Conservation (phyloP, 2,797 vertebrate species). For the Scyliorhinus canicula region DNA sequence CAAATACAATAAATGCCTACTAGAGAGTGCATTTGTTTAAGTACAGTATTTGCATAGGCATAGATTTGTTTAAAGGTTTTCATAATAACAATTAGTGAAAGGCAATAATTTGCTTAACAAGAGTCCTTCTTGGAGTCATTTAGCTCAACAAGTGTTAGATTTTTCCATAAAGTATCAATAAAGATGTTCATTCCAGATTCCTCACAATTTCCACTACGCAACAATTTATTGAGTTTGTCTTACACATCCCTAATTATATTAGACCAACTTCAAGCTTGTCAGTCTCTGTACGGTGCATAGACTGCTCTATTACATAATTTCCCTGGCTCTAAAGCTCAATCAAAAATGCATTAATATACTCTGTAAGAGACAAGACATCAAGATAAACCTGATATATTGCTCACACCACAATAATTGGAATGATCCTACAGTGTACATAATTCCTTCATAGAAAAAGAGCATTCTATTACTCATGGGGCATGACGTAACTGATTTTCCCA, state of each 20-base stretch:
- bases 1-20: conserved; percentile 10
- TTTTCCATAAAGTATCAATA: not conserved
- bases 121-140: not conserved
- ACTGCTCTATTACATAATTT: not conserved
- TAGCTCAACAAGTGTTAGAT: not conserved
- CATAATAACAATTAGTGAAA: not conserved
- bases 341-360: not conserved
- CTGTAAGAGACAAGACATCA: not conserved
- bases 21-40: not conserved
- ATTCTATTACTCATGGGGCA: not conserved
- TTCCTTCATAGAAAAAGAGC: not conserved
- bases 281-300: not conserved
- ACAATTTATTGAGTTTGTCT: not conserved
- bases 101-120: not conserved
- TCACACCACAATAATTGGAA: not conserved
- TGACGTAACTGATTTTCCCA: not conserved
- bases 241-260: not conserved
- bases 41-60: not conserved
- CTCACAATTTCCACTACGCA: not conserved
- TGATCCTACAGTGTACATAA: not conserved
- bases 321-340: not conserved
- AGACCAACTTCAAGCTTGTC: not conserved
- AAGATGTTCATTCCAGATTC: not conserved
- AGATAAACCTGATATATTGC: not conserved
- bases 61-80: not conserved